phyloP scores from a whole-genome alignment of 2,797 vertebrate genomes.

The Anabacerthia variegaticeps region DNA sequence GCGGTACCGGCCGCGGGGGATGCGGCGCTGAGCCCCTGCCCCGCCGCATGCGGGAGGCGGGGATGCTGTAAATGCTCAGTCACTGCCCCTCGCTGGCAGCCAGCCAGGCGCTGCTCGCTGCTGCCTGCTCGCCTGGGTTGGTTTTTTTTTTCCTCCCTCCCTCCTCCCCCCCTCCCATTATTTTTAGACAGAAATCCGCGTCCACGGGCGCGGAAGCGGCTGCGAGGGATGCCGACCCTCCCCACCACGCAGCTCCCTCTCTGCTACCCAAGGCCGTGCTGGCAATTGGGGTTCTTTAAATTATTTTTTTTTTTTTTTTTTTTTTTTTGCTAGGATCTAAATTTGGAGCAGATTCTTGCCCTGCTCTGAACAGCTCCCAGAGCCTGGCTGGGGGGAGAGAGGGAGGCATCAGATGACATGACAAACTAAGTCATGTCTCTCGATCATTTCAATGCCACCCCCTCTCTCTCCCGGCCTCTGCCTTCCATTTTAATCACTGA shows the following conservation, averaged over 20 bases:
- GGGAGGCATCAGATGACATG: conserved; percentile 60
- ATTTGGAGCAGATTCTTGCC: conserved; percentile 33
- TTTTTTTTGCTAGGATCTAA: neutral
- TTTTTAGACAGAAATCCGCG: neutral
- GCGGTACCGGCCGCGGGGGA: neutral
- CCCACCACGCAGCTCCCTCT: neutral
- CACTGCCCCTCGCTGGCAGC: conserved; percentile 43
- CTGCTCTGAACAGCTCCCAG: neutral
- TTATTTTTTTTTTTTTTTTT: too few relatives aligned
- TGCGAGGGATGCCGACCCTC: neutral
- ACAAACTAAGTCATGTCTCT: conserved; percentile 61
- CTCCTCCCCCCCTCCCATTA: neutral
- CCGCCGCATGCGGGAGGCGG: conserved; percentile 49
- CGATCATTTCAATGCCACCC: conserved; percentile 31
- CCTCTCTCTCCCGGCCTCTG: conserved; percentile 49
- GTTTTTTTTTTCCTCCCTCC: neutral
- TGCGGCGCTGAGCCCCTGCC: conserved; percentile 39
- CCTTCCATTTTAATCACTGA: conserved; percentile 60
- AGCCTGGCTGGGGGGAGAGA: conserved; percentile 9
- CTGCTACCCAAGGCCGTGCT: neutral
- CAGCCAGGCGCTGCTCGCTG: conserved; percentile 23
- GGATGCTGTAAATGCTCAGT: conserved; percentile 55
- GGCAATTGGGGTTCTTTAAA: neutral
- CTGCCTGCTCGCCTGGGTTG: neutral
- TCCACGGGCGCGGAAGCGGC: neutral